phyloP scores from a whole-genome alignment of 2,797 vertebrate species.

The Melanotaenia nigrans region DNA sequence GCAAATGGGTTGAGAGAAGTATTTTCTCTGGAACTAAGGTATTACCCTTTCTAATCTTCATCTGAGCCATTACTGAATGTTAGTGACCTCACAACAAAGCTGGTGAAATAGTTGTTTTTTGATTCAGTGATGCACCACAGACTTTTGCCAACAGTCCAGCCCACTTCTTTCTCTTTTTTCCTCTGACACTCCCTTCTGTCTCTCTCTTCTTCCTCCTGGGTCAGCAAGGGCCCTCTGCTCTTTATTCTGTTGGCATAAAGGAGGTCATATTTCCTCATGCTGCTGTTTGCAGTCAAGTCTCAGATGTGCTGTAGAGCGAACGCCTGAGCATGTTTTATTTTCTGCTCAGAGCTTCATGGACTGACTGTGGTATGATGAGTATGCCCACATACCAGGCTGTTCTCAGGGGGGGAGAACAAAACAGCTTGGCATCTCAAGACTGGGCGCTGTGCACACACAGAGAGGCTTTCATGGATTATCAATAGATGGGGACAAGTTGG shows the following conservation, averaged over 20 bases:
- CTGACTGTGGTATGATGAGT: constrained; percentile 58
- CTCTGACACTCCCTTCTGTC: constrained; percentile 47
- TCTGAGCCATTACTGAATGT: constrained; percentile 4
- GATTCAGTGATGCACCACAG: constrained; percentile 60
- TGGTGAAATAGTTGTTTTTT: constrained; percentile 65
- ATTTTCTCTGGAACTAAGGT: constrained; percentile 1
- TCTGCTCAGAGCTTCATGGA: constrained; percentile 23
- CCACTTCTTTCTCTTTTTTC: constrained; percentile 57
- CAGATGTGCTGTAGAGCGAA: constrained; percentile 16
- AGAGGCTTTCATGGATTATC: constrained; percentile 84
- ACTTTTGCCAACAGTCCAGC: constrained; percentile 40
- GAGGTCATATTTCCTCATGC: constrained; percentile 67
- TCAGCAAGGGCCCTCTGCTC: constrained; percentile 51
- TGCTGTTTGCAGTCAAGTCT: constrained; percentile 30
- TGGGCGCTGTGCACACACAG: constrained; percentile 78
- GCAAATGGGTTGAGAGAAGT: constrained; percentile 1
- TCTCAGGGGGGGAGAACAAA: constrained; percentile 85
- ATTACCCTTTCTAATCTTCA: neutral
- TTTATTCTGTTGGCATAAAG: constrained; percentile 53
- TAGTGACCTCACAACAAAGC: constrained; percentile 50
- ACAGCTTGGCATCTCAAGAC: constrained; percentile 78
- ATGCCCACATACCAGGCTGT: constrained; percentile 84
- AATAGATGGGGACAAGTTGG: constrained; percentile 62
- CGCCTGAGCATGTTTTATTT: constrained; percentile 27
- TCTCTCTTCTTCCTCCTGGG: constrained; percentile 39